These are phyloP conservation scores for Ptilorrhoa leucosticta DNA, from an alignment of 2,113 vertebrate species.

Conservation along the genomic window DNA sequence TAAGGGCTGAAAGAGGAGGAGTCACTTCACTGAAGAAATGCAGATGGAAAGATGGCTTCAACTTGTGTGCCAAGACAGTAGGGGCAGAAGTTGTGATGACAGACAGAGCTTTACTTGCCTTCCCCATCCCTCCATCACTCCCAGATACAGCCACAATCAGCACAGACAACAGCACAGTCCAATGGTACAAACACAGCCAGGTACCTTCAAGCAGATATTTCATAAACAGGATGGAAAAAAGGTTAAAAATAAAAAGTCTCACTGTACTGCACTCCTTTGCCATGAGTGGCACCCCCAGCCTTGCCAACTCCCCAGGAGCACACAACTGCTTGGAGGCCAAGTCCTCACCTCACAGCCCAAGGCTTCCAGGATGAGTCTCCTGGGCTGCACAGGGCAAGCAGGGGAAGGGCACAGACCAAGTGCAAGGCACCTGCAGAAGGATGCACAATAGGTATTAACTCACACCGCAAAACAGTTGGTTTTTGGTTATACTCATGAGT, in stretches of 20 bases:
- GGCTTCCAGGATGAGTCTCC: background rate
- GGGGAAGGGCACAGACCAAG: background rate
- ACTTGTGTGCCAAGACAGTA: background rate
- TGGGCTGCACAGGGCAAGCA: background rate
- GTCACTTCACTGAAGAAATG: background rate
- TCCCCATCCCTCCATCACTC: background rate
- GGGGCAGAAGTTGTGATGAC: background rate
- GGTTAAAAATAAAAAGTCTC: background rate
- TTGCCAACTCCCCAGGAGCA: rapidly evolving
- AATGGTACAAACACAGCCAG: background rate
- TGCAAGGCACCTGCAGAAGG: background rate
- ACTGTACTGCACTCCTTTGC: background rate
- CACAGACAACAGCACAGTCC: background rate
- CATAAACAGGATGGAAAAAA: background rate
- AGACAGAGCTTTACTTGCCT: background rate
- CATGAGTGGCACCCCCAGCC: background rate
- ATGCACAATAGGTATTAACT: background rate
- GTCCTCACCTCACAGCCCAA: background rate
- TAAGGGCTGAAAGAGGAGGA: background rate
- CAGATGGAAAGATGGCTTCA: background rate
- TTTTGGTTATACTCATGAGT: background rate
- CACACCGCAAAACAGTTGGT: background rate
- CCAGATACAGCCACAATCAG: background rate
- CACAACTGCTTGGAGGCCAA: background rate
- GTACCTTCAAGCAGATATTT: background rate